Conservation (phyloP, 2,888 invertebrate species). For the Sminthurides aquaticus region DNA sequence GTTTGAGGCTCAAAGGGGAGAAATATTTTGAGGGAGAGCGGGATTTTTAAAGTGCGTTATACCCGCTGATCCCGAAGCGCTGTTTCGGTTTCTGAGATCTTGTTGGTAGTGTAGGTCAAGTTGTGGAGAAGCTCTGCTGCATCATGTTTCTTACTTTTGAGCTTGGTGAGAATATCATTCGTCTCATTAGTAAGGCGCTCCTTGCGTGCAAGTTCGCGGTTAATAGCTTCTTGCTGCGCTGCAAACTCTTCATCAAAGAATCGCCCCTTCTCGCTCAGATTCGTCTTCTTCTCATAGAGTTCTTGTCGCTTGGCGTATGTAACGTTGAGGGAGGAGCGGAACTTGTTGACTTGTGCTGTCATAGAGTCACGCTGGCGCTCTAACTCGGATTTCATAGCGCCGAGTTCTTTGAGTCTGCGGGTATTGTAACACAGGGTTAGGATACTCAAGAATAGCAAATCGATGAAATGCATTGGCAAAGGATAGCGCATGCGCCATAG, state of each 20-base stretch:
- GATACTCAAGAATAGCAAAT: slow-evolving; percentile 1
- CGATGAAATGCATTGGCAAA: too few species aligned
- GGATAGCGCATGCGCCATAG: too few species aligned
- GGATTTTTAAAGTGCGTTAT: too few species aligned
- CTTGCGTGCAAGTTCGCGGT: slow-evolving; percentile 32
- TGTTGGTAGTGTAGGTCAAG: slow-evolving; percentile 17
- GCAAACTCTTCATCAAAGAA: slow-evolving; percentile 31
- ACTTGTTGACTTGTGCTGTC: slow-evolving; percentile 25
- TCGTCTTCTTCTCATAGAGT: slow-evolving; percentile 12
- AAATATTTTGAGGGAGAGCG: not conserved
- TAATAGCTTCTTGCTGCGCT: slow-evolving; percentile 30
- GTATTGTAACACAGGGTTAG: not conserved
- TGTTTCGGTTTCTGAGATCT: slow-evolving; percentile 29
- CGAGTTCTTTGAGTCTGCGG: slow-evolving; percentile 31
- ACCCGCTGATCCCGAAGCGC: slow-evolving; percentile 30
- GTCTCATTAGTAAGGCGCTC: slow-evolving; percentile 25
- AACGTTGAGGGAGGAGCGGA: slow-evolving; percentile 25
- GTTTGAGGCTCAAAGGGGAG: too few species aligned
- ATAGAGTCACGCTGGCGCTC: slow-evolving; percentile 27
- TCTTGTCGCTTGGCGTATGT: slow-evolving; percentile 20
- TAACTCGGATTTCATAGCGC: slow-evolving; percentile 30
- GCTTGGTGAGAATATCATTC: slow-evolving; percentile 14
- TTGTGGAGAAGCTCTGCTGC: slow-evolving; percentile 21
- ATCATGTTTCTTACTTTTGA: slow-evolving; percentile 27
- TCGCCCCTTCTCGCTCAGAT: slow-evolving; percentile 28